Percentiles rank a stretch among this genome's conserved stretches.
Evolutionary conservation across 1,140 invertebrate genomes (phyloP).

Genomic region (Cydia fagiglandana): DNA sequence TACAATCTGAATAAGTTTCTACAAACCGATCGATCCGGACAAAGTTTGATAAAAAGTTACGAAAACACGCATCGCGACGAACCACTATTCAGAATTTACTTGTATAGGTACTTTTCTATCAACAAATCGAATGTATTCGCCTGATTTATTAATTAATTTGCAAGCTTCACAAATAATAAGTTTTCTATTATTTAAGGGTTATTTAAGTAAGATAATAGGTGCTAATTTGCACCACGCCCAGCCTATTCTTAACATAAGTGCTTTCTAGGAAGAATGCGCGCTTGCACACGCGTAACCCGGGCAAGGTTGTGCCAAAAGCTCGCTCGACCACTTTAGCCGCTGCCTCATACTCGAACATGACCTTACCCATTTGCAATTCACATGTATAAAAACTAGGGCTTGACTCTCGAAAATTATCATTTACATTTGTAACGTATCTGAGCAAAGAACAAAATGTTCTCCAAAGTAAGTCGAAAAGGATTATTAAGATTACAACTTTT

Average conservation of each 20-base stretch:
- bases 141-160: no score
- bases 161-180: no score
- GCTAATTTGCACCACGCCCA: conserved; percentile 28
- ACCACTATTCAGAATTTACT: no score
- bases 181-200: no score
- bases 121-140: no score
- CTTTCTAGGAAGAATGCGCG: conserved; percentile 30
- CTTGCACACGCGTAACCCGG: conserved; percentile 27
- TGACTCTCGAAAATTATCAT: conserved; percentile 30
- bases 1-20: no score
- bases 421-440: conserved; percentile 29
- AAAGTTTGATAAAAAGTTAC: no score
- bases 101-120: no score
- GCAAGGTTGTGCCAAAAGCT: conserved; percentile 47
- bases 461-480: conserved; percentile 37
- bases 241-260: neutral
- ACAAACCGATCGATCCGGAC: no score
- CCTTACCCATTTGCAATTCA: conserved; percentile 25
- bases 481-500: neutral
- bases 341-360: conserved; percentile 31
- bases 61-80: no score
- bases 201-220: neutral
- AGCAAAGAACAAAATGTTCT: conserved; percentile 39
- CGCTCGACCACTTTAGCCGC: conserved; percentile 52
- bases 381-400: conserved; percentile 30